A percentile compares a stretch with the other conserved stretches of the same genome.
phyloP scores from a whole-genome alignment of 2,888 invertebrate species.

The Baccha elongata region DNA sequence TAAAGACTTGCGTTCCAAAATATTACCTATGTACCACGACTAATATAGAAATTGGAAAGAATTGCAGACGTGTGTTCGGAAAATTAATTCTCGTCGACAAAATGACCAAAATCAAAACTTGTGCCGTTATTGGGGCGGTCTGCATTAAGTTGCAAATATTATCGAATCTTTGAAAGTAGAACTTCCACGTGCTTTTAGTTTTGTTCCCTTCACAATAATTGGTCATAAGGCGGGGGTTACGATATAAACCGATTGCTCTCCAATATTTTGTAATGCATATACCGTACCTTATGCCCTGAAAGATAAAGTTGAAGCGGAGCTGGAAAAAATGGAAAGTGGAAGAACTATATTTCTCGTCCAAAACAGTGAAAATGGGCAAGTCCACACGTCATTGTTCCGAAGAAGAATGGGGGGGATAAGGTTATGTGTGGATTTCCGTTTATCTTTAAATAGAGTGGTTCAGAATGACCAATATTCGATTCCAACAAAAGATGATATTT shows the following conservation, averaged over 20 bases:
- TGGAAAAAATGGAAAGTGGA: neutral
- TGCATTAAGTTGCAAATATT: neutral
- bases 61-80: too few species aligned
- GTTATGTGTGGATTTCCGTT: conserved; percentile 13
- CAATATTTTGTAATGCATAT: neutral
- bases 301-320: neutral
- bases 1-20: too few species aligned
- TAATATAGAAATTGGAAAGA: too few species aligned
- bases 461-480: neutral
- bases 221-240: neutral
- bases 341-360: neutral
- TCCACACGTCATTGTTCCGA: neutral
- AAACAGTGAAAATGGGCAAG: conserved; percentile 17
- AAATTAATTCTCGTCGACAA: too few species aligned
- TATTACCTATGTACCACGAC: too few species aligned
- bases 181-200: neutral
- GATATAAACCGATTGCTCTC: neutral
- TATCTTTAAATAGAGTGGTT: conserved; percentile 1
- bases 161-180: neutral
- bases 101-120: too few species aligned
- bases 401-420: conserved; percentile 8
- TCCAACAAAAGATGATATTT: neutral
- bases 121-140: neutral
- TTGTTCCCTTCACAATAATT: neutral
- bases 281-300: neutral